Evolutionary conservation across 2,888 invertebrate genomes (phyloP), one percentile per base, ranked within the genome.

Genomic region (Trissolcus japonicus): DNA sequence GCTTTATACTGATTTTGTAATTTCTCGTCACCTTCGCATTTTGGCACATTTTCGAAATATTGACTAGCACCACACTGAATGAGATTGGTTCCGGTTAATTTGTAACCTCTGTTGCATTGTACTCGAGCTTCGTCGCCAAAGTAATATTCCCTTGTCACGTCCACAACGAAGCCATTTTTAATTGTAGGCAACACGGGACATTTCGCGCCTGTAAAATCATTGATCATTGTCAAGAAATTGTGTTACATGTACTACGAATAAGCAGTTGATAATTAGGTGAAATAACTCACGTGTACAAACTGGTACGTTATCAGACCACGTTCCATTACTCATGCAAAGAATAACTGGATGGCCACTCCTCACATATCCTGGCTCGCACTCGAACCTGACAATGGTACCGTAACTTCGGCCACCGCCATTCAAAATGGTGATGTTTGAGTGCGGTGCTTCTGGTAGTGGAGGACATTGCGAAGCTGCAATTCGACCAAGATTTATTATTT

Each of bases 281-380:
- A 35, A 35, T 9, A 54, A 89, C 91, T 90, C 91, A 90, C 96
- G 93, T 41, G 95, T 92, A 89, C 97, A 97, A 4, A 94, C 93
- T 0, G 97, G 97, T 4, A 97, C 96, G 81, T 95, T 94, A 73
- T 96, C 96, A 74, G 97, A 97, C 97, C 97, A 98, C 9, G 97
- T 96, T 60, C 97, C 97, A 85, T 97, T 97, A 85, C 96, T 97
- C 96, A 97, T 97, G 88, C 97, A 98, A 43, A 96, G 92, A 50
- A 97, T 92, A 3, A 97, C 97, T 14, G 97, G 97, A 86, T 95
- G 94, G 35, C 97, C 97, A 81, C 93, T 94, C 80, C 97, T 92
- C 66, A 95, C 93, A 85, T 96, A 97, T 2, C 97, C 97, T 6
- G 96, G 94, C 85, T 97, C 96, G 85, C 97, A 98, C 88, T 96